Evolutionary conservation across 2,797 vertebrate genomes (phyloP).

Genomic region (Darevskia nairensis): DNA sequence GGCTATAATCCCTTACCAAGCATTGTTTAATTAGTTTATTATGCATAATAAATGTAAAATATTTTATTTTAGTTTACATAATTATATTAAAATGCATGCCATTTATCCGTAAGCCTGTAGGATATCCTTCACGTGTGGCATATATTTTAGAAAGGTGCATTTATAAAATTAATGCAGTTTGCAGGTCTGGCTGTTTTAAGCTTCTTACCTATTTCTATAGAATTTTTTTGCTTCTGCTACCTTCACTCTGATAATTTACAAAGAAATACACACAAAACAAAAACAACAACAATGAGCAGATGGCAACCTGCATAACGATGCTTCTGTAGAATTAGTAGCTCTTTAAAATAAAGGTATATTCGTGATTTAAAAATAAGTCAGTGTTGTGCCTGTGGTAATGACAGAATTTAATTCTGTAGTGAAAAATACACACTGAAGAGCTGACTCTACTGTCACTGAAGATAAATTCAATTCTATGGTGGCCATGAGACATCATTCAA

Average conservation of each 20-base stretch:
- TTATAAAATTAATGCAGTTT: slow-evolving; percentile 61
- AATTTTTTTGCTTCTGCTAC: slow-evolving; percentile 27
- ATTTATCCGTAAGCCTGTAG: slow-evolving; percentile 64
- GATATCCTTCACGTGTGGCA: slow-evolving; percentile 60
- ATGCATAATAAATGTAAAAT: slow-evolving; percentile 73
- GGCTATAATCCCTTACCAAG: slow-evolving; percentile 50
- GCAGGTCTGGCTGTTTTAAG: slow-evolving; percentile 41
- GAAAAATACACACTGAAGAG: neutral
- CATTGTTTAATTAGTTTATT: slow-evolving; percentile 66
- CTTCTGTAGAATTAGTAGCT: slow-evolving; percentile 31
- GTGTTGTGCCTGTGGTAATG: slow-evolving; percentile 2
- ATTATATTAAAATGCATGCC: slow-evolving; percentile 63
- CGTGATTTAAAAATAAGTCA: slow-evolving; percentile 11
- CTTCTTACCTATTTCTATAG: slow-evolving; percentile 16
- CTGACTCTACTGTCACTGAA: neutral
- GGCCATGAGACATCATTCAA: neutral
- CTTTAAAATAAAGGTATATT: slow-evolving; percentile 42
- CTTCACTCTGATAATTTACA: slow-evolving; percentile 5
- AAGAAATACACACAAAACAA: slow-evolving; percentile 2
- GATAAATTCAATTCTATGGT: neutral
- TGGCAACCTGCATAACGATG: neutral
- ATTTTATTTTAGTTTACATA: slow-evolving; percentile 64
- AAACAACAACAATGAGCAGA: slow-evolving; percentile 41
- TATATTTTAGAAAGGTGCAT: slow-evolving; percentile 53
- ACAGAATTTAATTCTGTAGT: slow-evolving; percentile 14